Base-by-base conservation (phyloP, 2,113 vertebrate genomes). In the Sapayoa aenigma region DNA sequence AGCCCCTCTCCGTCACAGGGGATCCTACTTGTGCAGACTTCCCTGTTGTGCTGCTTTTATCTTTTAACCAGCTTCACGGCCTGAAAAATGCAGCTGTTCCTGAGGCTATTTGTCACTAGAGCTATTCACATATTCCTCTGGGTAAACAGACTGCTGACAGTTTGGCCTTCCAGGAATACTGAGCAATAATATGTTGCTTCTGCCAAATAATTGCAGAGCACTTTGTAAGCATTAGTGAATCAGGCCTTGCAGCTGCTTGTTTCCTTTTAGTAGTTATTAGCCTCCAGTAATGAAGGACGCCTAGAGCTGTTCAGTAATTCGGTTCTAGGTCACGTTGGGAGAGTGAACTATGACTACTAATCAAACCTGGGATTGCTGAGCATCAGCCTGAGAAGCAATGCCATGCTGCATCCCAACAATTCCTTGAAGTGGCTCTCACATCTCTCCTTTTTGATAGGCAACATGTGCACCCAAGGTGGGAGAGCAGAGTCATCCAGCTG, bases 131-230 rank as follows among this genome's bases (percentile, higher is more conserved):
- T 83, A 93, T 59, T 84, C 93, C 84, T 89, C 84, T 80, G 93
- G 67, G 93, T 91, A 94, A 91, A 93, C 47, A 84, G 56, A 53
- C 46, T 96, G 91, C 63, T 4, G 6, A 76, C 81, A 86, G 67
- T 76, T 82, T 88, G 78, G 78, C 63, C 79, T 93, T 96, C 82
- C 90, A 96, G 85, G 91, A 96, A 88, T 63, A 91, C 42, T 23
- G 24, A 93, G 88, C 59, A 95, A 77, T 63, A 95, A 71, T 58
- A 74, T 14, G 27, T 59, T 74, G 75, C 53, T 85, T 76, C 87
- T 80, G 39, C 72, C 55, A 66, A 80, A 83, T 63, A 90, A 65
- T 44, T 80, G 63, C 37, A 74, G 90, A 83, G 65, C 82, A 90
- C 55, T 77, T 80, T 63, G 72, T 41, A 90, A 88, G 78, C 79